Percentiles rank a stretch among this genome's conserved stretches.
phyloP scores from a whole-genome alignment of 2,113 vertebrate species.

The Myotis davidii region DNA sequence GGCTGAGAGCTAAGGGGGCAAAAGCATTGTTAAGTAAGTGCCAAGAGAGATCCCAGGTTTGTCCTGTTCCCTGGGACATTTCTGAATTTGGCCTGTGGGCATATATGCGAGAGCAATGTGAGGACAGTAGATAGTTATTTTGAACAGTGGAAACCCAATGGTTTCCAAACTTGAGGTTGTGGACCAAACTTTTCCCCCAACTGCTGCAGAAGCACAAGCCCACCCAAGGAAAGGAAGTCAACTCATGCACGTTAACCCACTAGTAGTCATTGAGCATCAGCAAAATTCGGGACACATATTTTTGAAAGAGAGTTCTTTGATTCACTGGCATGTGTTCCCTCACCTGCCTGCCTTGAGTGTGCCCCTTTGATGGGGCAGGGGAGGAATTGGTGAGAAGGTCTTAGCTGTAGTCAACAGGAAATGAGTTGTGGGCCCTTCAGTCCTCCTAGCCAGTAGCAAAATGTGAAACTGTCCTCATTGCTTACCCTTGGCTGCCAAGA shows the following conservation, averaged over 20 bases:
- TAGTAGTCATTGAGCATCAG: neutral
- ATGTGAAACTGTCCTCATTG: fast-evolving
- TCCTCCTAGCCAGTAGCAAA: neutral
- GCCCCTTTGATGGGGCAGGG: too few relatives aligned
- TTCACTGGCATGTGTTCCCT: neutral
- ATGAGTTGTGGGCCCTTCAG: neutral
- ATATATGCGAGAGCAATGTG: neutral
- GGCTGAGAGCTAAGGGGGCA: too few relatives aligned
- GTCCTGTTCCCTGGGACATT: neutral
- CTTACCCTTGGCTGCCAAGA: neutral
- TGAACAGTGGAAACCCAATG: neutral
- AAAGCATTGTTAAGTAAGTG: neutral
- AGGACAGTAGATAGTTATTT: neutral
- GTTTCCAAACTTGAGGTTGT: neutral
- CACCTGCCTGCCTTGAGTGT: neutral
- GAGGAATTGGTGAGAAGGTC: fast-evolving
- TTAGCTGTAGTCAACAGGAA: neutral
- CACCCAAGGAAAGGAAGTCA: neutral
- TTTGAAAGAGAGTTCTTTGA: neutral
- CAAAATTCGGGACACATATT: fast-evolving
- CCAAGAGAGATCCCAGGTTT: neutral
- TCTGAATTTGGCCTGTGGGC: neutral
- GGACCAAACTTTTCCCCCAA: neutral
- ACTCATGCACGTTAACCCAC: neutral
- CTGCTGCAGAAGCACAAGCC: neutral